A percentile compares a stretch with the other conserved stretches of the same genome.
Conservation (phyloP, 2,113 vertebrate species). For the Nettapus auritus region DNA sequence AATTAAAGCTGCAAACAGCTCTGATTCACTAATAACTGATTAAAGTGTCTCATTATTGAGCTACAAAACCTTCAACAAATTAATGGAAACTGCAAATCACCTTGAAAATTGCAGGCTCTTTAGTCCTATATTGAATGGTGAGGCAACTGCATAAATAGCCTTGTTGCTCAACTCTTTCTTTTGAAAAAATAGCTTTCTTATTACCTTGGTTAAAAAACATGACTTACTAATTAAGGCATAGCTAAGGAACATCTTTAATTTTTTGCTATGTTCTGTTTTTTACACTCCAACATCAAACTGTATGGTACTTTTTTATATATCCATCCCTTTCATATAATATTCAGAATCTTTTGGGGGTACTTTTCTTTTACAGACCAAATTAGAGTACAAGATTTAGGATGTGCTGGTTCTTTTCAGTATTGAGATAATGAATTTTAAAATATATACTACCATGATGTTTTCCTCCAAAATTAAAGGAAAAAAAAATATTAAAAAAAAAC, state of each 20-base stretch:
- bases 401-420: not conserved
- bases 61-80: conserved; percentile 65
- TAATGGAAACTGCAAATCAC: conserved; percentile 69
- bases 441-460: fast-evolving
- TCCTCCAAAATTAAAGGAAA: not conserved
- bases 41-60: conserved; percentile 61
- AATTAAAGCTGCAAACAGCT: conserved; percentile 58
- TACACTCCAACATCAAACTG: not conserved
- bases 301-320: not conserved
- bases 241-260: not conserved
- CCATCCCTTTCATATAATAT: not conserved
- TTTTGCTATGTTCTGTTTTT: not conserved
- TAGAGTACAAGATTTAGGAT: not conserved
- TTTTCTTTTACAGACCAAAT: not conserved
- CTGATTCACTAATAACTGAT: conserved; percentile 66
- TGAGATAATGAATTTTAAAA: not conserved
- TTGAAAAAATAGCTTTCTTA: conserved; percentile 16
- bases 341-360: not conserved
- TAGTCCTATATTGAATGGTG: conserved; percentile 10
- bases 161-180: conserved; percentile 24
- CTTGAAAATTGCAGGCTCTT: conserved; percentile 68
- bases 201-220: not conserved
- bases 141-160: conserved; percentile 40
- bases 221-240: conserved; percentile 3
- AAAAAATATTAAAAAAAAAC: not conserved